Conservation (phyloP, 1,140 invertebrate species). For the Thereuonema tuberculata region DNA sequence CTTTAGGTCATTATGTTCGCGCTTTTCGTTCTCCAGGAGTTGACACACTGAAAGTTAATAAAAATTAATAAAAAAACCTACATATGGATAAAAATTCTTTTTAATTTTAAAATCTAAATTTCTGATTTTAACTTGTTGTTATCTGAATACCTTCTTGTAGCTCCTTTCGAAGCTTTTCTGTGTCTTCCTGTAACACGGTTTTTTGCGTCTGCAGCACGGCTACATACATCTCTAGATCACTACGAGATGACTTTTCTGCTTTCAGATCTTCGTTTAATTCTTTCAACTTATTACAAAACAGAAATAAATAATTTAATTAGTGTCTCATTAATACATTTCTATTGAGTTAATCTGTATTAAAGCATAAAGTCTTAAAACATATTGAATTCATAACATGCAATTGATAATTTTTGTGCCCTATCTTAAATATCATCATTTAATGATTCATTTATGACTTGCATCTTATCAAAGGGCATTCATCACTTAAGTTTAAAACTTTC, state of each 20-base stretch:
- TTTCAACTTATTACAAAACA: conserved; percentile 24
- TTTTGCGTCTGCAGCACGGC: conserved; percentile 41
- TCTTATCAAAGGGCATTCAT: no score
- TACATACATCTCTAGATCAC: conserved; percentile 42
- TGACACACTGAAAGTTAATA: conserved; percentile 28
- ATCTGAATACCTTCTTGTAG: conserved; percentile 32
- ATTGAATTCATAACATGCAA: conserved; percentile 1
- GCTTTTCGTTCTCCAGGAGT: conserved; percentile 34
- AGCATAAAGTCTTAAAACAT: neutral
- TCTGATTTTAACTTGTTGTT: conserved; percentile 3
- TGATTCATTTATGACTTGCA: no score
- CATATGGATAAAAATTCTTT: neutral
- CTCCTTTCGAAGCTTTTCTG: conserved; percentile 31
- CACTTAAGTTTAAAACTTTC: no score
- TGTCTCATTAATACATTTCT: neutral
- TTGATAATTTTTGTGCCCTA: neutral
- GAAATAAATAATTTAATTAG: neutral
- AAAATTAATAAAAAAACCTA: conserved; percentile 12
- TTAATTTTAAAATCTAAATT: neutral
- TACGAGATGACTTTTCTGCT: conserved; percentile 30
- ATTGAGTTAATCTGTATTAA: neutral
- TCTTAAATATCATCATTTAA: no score
- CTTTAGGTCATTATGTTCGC: conserved; percentile 34
- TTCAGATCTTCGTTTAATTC: conserved; percentile 25
- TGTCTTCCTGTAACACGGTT: conserved; percentile 36